These are phyloP conservation scores for Numenius phaeopus DNA, from an alignment of 2,797 vertebrate species.

Conservation along the genomic window DNA sequence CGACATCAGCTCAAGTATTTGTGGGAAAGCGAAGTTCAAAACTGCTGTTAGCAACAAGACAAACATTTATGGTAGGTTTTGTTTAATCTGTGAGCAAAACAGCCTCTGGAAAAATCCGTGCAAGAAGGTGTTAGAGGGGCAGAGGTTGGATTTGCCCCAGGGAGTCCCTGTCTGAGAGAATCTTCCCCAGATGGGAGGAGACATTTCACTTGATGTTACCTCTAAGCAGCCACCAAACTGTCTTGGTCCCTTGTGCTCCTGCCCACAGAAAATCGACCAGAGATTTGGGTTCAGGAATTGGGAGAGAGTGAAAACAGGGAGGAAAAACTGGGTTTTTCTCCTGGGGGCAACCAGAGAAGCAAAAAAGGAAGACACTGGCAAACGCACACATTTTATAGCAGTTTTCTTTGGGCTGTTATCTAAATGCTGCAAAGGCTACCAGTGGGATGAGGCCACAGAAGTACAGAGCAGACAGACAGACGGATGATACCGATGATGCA, in stretches of 20 bases:
- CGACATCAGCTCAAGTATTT: background rate
- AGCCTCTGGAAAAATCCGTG: background rate
- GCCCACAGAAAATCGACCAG: background rate
- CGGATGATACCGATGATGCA: background rate
- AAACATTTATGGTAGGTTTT: background rate
- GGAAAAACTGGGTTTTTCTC: too few relatives aligned
- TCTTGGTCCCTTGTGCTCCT: background rate
- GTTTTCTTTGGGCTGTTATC: background rate
- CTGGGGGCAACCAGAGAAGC: background rate
- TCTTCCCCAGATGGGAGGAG: background rate
- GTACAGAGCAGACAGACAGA: background rate
- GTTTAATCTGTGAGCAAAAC: background rate
- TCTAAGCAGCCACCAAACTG: background rate
- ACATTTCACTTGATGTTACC: too few relatives aligned
- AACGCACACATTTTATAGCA: accelerated
- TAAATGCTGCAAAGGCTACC: background rate
- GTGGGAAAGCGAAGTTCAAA: background rate
- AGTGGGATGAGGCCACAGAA: background rate
- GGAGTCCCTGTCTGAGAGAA: background rate
- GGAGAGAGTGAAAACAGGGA: background rate
- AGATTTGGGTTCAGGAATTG: background rate
- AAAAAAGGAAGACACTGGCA: background rate
- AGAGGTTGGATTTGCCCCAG: background rate
- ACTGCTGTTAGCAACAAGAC: background rate
- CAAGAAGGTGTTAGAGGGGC: background rate